Percentiles rank a stretch among this genome's conserved stretches.
Conservation (phyloP, 2,888 invertebrate species). For the Parnassius glacialis region DNA sequence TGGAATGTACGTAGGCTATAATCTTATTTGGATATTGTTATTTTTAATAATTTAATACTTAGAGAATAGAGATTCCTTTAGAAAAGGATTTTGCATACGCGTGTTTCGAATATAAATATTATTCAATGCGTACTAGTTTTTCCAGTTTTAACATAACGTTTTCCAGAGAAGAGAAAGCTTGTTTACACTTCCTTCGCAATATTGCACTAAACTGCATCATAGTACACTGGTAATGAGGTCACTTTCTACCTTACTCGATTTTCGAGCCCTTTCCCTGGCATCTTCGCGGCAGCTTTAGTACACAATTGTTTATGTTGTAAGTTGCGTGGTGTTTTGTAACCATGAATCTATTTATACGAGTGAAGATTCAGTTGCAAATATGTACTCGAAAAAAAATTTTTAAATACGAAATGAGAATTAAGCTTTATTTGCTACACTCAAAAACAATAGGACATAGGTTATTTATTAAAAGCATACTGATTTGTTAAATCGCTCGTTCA, state of each 20-base stretch:
- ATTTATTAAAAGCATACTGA: no score
- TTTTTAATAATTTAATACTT: not conserved
- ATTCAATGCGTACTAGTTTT: not conserved
- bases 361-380: no score
- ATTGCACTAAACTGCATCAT: constrained; percentile 22
- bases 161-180: constrained; percentile 17
- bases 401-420: no score
- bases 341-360: not conserved
- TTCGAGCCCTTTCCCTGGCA: constrained; percentile 34
- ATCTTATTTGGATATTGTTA: no score
- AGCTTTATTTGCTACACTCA: no score
- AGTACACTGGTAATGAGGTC: constrained; percentile 23
- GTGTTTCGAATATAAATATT: no score
- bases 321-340: constrained; percentile 8
- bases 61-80: not conserved
- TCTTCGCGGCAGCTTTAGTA: constrained; percentile 15
- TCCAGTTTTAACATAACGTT: constrained; percentile 3
- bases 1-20: no score
- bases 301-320: constrained; percentile 1
- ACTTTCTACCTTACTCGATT: constrained; percentile 33
- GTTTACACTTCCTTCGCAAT: constrained; percentile 10
- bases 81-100: not conserved
- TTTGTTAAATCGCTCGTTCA: no score
- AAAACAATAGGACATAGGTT: no score
- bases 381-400: no score